These are phyloP conservation scores for Panopea generosa DNA, from an alignment of 2,888 invertebrate genomes.

Conservation along the genomic window DNA sequence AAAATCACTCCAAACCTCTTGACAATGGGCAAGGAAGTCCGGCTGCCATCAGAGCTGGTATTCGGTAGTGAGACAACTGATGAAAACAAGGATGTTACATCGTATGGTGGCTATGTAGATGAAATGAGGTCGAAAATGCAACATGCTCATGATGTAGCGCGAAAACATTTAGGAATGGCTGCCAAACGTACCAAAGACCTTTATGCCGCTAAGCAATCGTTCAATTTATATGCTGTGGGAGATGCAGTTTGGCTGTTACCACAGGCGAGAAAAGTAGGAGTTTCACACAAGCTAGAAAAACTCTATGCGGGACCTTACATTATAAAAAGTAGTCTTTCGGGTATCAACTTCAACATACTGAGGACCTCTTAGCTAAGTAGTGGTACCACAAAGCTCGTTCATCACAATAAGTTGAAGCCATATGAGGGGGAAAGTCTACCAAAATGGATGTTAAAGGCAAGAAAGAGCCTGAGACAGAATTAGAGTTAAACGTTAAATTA, in stretches of 20 bases:
- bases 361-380: too few relatives aligned
- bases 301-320: slow-evolving; percentile 14
- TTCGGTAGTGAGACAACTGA: not conserved
- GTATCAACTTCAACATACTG: not conserved
- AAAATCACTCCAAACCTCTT: slow-evolving; percentile 22
- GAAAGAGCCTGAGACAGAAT: too few relatives aligned
- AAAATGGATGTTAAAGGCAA: slow-evolving; percentile 5
- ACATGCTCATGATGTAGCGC: slow-evolving; percentile 11
- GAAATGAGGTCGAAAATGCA: not conserved
- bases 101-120: slow-evolving; percentile 18
- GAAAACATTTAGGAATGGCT: not conserved
- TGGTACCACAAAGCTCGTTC: too few relatives aligned
- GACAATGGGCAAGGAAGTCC: slow-evolving; percentile 5
- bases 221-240: too few relatives aligned
- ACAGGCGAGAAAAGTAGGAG: slow-evolving; percentile 1
- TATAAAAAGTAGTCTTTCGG: slow-evolving; percentile 3
- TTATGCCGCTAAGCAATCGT: too few relatives aligned
- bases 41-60: too few relatives aligned
- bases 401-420: slow-evolving; percentile 32
- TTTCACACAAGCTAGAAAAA: slow-evolving; percentile 14
- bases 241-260: slow-evolving; percentile 4
- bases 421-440: slow-evolving; percentile 17
- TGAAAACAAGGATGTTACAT: not conserved
- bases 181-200: too few relatives aligned
- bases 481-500: too few relatives aligned